These are phyloP conservation scores for Pararge aegeria DNA, from an alignment of 1,140 invertebrate species.

Conservation along the genomic window DNA sequence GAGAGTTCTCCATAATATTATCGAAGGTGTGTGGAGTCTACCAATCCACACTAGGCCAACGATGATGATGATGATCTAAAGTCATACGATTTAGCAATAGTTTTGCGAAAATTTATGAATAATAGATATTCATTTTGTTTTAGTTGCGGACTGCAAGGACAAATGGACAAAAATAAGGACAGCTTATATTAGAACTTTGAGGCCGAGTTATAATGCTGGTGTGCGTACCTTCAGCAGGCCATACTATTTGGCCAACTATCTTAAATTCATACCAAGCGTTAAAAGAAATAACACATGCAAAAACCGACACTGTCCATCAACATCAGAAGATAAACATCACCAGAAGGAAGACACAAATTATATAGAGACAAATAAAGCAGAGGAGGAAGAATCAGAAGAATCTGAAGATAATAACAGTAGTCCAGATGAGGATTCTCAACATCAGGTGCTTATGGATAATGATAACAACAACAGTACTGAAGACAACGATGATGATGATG, in stretches of 20 bases:
- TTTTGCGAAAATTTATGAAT: too few species aligned
- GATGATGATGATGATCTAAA: too few species aligned
- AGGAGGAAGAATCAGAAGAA: not conserved
- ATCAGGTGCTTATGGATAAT: not conserved
- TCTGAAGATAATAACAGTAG: not conserved
- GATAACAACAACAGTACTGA: not conserved
- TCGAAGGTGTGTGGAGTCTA: too few species aligned
- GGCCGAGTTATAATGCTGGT: not conserved
- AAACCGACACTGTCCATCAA: not conserved
- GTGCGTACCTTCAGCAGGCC: not conserved
- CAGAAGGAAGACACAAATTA: too few species aligned
- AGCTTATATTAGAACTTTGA: slow-evolving; percentile 3
- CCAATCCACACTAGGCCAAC: too few species aligned
- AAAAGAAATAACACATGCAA: not conserved
- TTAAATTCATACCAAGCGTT: not conserved
- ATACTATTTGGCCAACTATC: slow-evolving; percentile 4
- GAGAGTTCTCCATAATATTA: too few species aligned
- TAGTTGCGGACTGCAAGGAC: slow-evolving; percentile 2
- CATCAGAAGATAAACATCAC: not conserved
- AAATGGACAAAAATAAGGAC: slow-evolving; percentile 5
- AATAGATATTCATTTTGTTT: not conserved
- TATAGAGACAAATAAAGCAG: not conserved
- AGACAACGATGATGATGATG: not conserved
- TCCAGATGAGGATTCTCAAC: not conserved
- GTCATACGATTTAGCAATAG: too few species aligned